These are phyloP conservation scores for Varecia variegata DNA, from an alignment of 2,797 vertebrate species.

Conservation along the genomic window DNA sequence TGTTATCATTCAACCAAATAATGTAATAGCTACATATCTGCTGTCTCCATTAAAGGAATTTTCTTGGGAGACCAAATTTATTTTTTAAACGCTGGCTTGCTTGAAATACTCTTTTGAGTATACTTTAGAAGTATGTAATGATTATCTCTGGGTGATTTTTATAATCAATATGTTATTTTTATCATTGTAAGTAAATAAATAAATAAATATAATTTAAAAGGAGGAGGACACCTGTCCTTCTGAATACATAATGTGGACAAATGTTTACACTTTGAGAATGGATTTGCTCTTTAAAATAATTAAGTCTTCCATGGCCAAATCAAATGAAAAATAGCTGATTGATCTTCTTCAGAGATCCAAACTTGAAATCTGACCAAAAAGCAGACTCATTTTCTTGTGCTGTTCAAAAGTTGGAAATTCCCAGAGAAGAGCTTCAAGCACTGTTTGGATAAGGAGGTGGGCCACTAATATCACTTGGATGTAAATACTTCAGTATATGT, in stretches of 20 bases:
- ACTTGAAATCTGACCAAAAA: neutral
- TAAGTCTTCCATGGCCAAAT: neutral
- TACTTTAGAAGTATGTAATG: neutral
- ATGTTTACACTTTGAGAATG: neutral
- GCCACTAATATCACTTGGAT: neutral
- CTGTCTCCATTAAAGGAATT: neutral
- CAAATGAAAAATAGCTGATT: neutral
- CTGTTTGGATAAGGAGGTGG: neutral
- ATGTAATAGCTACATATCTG: neutral
- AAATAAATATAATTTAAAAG: neutral
- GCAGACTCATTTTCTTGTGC: neutral
- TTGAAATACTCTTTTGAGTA: neutral
- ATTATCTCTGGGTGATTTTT: neutral
- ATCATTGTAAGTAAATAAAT: neutral
- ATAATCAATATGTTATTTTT: neutral
- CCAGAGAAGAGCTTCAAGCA: neutral
- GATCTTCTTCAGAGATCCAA: neutral
- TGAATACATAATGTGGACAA: neutral
- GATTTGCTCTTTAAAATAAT: neutral
- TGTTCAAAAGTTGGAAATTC: neutral
- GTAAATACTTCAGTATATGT: neutral
- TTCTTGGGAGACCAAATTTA: neutral
- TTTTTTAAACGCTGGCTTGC: neutral
- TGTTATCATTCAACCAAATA: constrained; percentile 6
- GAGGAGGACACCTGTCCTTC: neutral